phyloP scores from a whole-genome alignment of 2,888 invertebrate genomes.

The Chrysina gloriosa region DNA sequence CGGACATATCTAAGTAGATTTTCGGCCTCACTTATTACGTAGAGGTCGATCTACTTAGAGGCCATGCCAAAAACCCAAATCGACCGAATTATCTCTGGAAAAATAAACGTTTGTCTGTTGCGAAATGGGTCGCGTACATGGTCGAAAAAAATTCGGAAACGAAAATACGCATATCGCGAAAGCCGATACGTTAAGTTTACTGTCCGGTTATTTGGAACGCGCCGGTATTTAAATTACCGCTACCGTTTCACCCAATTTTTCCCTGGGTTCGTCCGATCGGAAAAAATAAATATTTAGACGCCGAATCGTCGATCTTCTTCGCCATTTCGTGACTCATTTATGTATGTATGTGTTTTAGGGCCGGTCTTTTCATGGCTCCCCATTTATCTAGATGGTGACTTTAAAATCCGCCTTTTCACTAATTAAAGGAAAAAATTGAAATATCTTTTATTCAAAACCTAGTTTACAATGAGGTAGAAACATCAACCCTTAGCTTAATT shows the following conservation, averaged over 20 bases:
- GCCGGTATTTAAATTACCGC: slow-evolving; percentile 10
- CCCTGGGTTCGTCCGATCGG: neutral
- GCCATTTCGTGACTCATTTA: neutral
- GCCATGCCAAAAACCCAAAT: slow-evolving; percentile 27
- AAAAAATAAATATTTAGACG: slow-evolving; percentile 1
- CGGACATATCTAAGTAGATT: no score
- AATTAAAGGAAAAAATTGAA: no score
- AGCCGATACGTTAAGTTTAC: slow-evolving; percentile 1
- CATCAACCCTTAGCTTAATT: no score
- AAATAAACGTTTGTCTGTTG: slow-evolving; percentile 16
- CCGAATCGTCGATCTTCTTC: neutral
- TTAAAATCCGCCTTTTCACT: no score
- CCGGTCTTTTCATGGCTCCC: no score
- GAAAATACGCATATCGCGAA: slow-evolving; percentile 18
- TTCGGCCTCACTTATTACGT: slow-evolving; percentile 3
- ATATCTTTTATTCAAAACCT: no score
- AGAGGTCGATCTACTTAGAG: slow-evolving; percentile 21
- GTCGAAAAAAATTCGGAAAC: neutral
- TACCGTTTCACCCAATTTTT: neutral
- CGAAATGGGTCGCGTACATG: slow-evolving; percentile 18
- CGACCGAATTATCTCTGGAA: slow-evolving; percentile 16
- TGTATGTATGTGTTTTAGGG: no score
- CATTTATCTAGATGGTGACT: no score
- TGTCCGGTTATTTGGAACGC: slow-evolving; percentile 5
- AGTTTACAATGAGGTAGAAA: no score